Evolutionary conservation across 2,888 invertebrate genomes (phyloP).

Genomic region (Ephialtes manifestator): DNA sequence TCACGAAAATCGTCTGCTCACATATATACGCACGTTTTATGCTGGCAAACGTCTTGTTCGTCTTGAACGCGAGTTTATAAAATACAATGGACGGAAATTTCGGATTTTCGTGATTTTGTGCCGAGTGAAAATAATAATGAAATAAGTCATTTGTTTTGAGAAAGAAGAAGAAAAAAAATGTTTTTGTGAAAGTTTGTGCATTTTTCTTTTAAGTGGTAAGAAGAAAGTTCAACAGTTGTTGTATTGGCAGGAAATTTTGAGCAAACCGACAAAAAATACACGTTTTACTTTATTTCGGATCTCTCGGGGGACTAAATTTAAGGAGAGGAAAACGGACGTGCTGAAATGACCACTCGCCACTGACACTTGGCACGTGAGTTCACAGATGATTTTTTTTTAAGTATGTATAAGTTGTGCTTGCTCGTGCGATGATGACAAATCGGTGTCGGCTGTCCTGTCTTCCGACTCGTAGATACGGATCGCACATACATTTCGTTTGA

Average conservation of each 20-base stretch:
- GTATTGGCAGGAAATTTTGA: neutral
- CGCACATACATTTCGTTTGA: constrained; percentile 9
- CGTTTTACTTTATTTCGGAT: neutral
- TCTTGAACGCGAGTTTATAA: neutral
- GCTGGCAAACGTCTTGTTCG: neutral
- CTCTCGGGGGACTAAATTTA: neutral
- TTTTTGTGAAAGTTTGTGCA: constrained; percentile 11
- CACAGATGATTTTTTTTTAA: constrained; percentile 20
- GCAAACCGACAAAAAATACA: neutral
- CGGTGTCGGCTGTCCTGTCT: constrained; percentile 9
- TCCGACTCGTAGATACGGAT: neutral
- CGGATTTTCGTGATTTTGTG: neutral
- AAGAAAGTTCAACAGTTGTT: neutral
- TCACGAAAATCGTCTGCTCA: constrained; percentile 10
- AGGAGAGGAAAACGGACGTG: constrained; percentile 4
- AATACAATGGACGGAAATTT: neutral
- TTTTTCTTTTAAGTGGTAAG: neutral
- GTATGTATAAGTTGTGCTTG: constrained; percentile 1
- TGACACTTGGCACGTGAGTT: constrained; percentile 48
- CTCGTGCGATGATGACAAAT: constrained; percentile 46
- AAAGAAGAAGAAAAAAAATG: neutral
- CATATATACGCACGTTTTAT: neutral
- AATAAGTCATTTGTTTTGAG: neutral
- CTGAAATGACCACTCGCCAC: constrained; percentile 4
- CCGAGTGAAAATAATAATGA: neutral